Conservation (phyloP, 2,888 invertebrate species). For the Tillus elongatus region DNA sequence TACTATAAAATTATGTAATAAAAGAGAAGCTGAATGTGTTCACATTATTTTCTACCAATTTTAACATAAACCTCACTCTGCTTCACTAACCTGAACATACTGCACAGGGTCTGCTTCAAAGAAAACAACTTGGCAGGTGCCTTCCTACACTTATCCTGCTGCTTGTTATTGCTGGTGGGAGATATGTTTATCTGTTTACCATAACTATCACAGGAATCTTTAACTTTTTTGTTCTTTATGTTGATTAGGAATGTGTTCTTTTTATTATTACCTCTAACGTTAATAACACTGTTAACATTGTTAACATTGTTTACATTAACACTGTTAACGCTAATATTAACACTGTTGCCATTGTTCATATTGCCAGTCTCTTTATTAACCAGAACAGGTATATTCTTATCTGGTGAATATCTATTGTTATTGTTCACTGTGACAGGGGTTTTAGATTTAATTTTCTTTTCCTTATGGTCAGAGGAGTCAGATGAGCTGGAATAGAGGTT, state of each 20-base stretch:
- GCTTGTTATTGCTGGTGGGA: slow-evolving; percentile 30
- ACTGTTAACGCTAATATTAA: slow-evolving; percentile 28
- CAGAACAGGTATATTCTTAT: slow-evolving; percentile 29
- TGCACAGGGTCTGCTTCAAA: slow-evolving; percentile 76
- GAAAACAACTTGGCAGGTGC: slow-evolving; percentile 59
- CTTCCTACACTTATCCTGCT: slow-evolving; percentile 51
- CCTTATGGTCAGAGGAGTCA: slow-evolving; percentile 52
- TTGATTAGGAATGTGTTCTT: slow-evolving; percentile 53
- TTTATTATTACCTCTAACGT: slow-evolving; percentile 27
- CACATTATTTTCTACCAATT: too few species aligned
- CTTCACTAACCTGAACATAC: too few species aligned
- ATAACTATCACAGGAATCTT: slow-evolving; percentile 39
- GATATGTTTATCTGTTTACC: slow-evolving; percentile 42
- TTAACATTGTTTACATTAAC: slow-evolving; percentile 45
- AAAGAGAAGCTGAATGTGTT: too few species aligned
- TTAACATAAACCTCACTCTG: too few species aligned
- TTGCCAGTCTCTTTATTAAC: slow-evolving; percentile 18
- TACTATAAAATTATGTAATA: too few species aligned
- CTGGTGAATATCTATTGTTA: slow-evolving; percentile 29
- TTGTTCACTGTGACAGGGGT: slow-evolving; percentile 27
- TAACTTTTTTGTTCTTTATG: slow-evolving; percentile 52
- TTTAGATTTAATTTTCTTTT: slow-evolving; percentile 32
- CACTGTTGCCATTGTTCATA: too few species aligned
- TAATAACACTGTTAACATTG: too few species aligned
- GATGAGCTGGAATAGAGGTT: slow-evolving; percentile 71